A percentile compares a stretch with the other conserved stretches of the same genome.
phyloP scores from a whole-genome alignment of 1,140 invertebrate species.

The Callitettix versicolor region DNA sequence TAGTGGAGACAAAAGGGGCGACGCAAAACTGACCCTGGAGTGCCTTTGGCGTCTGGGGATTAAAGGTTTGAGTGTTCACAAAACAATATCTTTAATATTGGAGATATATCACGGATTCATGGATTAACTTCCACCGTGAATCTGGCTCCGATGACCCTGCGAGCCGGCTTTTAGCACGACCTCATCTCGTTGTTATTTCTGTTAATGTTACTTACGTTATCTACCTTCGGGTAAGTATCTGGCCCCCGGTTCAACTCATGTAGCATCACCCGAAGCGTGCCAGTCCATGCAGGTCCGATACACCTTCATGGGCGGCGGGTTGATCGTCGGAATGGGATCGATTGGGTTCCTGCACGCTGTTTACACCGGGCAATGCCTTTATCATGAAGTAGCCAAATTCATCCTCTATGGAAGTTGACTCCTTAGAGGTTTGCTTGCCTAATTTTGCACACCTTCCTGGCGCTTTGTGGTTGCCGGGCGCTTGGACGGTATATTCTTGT shows the following conservation, averaged over 20 bases:
- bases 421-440: not conserved
- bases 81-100: constrained; percentile 27
- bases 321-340: not conserved
- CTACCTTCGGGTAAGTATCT: too few relatives aligned
- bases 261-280: not conserved
- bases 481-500: too few relatives aligned
- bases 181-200: not conserved
- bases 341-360: not conserved
- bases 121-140: constrained; percentile 8
- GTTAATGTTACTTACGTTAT: not conserved
- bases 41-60: constrained; percentile 23
- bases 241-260: not conserved
- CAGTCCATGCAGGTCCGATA: not conserved
- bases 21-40: constrained; percentile 27
- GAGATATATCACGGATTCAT: constrained; percentile 27
- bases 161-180: not conserved
- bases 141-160: not conserved
- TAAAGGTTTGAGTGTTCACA: constrained; percentile 26
- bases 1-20: constrained; percentile 29
- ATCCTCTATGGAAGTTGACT: not conserved
- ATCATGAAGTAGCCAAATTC: not conserved
- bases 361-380: not conserved
- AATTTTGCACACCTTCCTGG: too few relatives aligned
- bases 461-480: too few relatives aligned
- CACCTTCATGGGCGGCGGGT: not conserved